Percentiles rank a stretch among this genome's conserved stretches.
Evolutionary conservation across 2,113 vertebrate genomes (phyloP).

Genomic region (Macquaria ambigua): DNA sequence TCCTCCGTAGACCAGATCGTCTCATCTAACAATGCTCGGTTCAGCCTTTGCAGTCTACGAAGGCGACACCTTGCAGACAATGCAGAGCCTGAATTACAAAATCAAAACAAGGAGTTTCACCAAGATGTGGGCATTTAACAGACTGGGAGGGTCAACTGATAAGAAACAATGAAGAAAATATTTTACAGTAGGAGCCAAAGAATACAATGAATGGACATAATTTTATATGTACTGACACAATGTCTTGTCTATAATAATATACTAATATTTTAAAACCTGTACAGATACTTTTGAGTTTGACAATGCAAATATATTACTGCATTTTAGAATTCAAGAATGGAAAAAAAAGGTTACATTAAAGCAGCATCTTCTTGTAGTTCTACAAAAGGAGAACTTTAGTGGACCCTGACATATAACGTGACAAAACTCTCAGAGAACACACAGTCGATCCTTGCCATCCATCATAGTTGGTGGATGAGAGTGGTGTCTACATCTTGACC

Average conservation of each 20-base stretch:
- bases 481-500: slow-evolving; percentile 44
- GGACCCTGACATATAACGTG: slow-evolving; percentile 8
- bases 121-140: too few relatives aligned
- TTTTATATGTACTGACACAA: not conserved
- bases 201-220: not conserved
- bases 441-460: slow-evolving; percentile 63
- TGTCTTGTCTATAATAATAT: too few relatives aligned
- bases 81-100: too few relatives aligned
- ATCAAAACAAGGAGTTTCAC: too few relatives aligned
- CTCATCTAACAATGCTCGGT: too few relatives aligned
- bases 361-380: slow-evolving; percentile 5
- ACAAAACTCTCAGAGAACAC: slow-evolving; percentile 32
- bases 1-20: too few relatives aligned
- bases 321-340: not conserved
- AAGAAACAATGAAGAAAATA: not conserved
- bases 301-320: not conserved
- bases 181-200: not conserved
- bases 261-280: too few relatives aligned
- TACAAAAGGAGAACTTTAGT: not conserved
- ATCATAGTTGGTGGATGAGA: slow-evolving; percentile 64
- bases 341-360: too few relatives aligned
- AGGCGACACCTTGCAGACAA: too few relatives aligned
- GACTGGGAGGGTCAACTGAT: too few relatives aligned
- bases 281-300: not conserved
- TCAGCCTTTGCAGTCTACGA: too few relatives aligned